Evolutionary conservation across 2,113 vertebrate species (phyloP), one percentile per base, ranked within the genome.

Genomic region (Megaceryle torquata): DNA sequence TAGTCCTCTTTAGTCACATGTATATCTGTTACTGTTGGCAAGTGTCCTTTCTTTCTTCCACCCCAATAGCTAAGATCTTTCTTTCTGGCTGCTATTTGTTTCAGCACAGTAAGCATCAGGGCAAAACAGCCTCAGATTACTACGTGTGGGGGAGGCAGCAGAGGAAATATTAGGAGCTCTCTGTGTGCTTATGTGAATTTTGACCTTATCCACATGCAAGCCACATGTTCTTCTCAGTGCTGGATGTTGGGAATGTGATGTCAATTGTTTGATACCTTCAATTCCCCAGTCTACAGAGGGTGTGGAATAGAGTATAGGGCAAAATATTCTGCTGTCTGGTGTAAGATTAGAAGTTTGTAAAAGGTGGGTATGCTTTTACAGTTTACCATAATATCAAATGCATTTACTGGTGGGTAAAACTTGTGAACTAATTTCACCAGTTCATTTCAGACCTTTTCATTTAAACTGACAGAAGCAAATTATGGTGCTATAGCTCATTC

Each of bases 381-480:
- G 33, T 71, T 97, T 96, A 93, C 60, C 33, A 51, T 82, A 72
- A 94, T 91, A 46, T 26, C 61, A 91, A 93, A 96, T 95, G 18
- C 53, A 92, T 95, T 92, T 96, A 76, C 83, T 87, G 78, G 51
- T 94, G 54, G 60, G 56, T 96, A 97, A 97, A 98, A 96, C 74
- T 91, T 94, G 51, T 72, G 57, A 96, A 84, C 68, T 94, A 92
- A 95, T 97, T 97, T 98, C 88, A 93, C 94, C 53, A 95, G 91
- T 97, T 96, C 89, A 82, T 94, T 97, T 95, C 74, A 93, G 94
- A 96, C 71, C 76, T 97, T 98, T 97, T 97, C 94, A 93, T 97
- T 97, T 94, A 93, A 96, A 95, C 94, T 95, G 96, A 92, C 89
- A 95, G 95, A 93, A 97, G 92, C 88, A 97, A 97, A 97, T 98